phyloP scores from a whole-genome alignment of 1,140 invertebrate genomes.

The Macrotrachela quadricornifera region DNA sequence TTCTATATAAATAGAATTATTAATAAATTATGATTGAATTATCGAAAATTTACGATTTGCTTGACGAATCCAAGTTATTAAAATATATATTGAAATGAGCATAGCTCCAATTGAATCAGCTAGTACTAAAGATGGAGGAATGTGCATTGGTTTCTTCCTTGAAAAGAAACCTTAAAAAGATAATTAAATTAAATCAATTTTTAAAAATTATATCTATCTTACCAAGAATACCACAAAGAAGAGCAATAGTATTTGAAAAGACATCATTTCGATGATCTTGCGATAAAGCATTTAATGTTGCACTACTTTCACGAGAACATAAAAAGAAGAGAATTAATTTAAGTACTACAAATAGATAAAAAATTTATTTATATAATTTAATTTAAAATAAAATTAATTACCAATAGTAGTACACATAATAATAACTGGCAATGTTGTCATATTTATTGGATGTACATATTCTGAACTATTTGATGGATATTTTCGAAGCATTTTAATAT shows the following conservation, averaged over 20 bases:
- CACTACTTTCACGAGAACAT: neutral
- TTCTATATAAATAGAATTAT: constrained; percentile 10
- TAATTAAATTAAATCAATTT: too few species aligned
- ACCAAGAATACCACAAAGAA: neutral
- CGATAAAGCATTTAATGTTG: neutral
- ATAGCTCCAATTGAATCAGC: neutral
- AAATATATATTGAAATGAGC: neutral
- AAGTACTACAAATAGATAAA: neutral
- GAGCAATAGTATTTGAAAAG: neutral
- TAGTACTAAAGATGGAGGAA: neutral
- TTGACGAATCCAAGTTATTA: neutral
- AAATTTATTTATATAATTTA: neutral
- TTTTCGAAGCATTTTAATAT: neutral
- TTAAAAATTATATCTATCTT: neutral
- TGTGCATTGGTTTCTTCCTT: too few species aligned
- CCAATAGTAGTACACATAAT: neutral
- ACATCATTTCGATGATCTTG: neutral
- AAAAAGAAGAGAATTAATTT: neutral
- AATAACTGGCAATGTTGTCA: neutral
- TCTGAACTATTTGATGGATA: neutral
- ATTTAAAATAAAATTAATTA: neutral
- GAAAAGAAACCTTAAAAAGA: neutral
- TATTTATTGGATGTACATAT: neutral
- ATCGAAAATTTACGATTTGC: neutral
- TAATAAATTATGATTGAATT: too few species aligned